A percentile compares a stretch with the other conserved stretches of the same genome.
Conservation (phyloP, 2,113 vertebrate species). For the Rhinichthys klamathensis region DNA sequence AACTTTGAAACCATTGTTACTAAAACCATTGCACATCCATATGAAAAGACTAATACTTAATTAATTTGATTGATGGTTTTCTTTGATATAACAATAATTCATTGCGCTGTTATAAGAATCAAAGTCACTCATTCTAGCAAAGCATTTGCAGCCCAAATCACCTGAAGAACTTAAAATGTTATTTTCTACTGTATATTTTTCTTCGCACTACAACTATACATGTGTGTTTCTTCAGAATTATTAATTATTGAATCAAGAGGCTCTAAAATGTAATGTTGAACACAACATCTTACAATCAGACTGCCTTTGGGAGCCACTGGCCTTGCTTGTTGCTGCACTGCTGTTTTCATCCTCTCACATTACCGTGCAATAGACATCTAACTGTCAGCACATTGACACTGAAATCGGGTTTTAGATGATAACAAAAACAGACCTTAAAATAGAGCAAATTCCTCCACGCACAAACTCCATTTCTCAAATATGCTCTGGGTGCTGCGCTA, state of each 20-base stretch:
- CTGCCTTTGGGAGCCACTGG: background rate
- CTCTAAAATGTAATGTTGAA: background rate
- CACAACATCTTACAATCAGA: background rate
- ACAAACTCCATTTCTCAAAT: background rate
- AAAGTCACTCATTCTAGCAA: background rate
- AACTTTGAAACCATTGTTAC: too few species aligned
- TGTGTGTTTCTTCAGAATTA: too few species aligned
- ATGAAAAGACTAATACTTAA: too few species aligned
- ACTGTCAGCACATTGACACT: slow-evolving; percentile 30
- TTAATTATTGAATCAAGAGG: background rate
- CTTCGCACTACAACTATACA: background rate
- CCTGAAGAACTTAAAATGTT: background rate
- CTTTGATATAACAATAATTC: background rate
- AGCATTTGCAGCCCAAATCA: background rate
- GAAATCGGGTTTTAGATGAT: background rate
- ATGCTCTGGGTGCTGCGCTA: slow-evolving; percentile 1
- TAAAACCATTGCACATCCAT: too few species aligned
- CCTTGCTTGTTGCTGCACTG: background rate
- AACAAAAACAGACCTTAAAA: slow-evolving; percentile 38
- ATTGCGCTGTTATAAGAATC: background rate
- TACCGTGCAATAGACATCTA: background rate
- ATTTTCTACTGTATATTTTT: background rate
- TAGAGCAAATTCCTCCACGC: slow-evolving; percentile 5
- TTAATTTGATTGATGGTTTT: background rate
- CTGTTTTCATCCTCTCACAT: background rate